Evolutionary conservation across 2,113 vertebrate genomes (phyloP), one percentile per base, ranked within the genome.

Genomic region (Neotragus moschatus): DNA sequence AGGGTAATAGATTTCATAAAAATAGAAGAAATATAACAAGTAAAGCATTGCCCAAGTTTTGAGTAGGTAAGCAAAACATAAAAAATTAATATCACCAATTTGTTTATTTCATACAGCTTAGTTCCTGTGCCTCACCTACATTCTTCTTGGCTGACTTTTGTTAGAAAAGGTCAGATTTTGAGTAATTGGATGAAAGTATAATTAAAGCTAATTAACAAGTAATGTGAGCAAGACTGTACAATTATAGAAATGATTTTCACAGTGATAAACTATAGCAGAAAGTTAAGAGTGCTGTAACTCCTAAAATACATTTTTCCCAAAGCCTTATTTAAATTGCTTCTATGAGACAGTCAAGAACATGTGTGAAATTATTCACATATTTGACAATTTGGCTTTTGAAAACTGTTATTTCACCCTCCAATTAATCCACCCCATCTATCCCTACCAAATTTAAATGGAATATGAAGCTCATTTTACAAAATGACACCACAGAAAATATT

Each of bases 91-190:
- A 47, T 33, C 45, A 3, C 47, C 92, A 88, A 95, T 94, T 90
- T 98, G 84, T 96, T 97, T 98, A 91, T 85, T 97, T 25, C 39
- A 30, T 96, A 51, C 7, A 61, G 17, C 25, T 94, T 94, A 63
- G 75, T 97, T 97, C 93, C 97, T 96, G 25, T 56, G 53, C 70
- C 94, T 84, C 91, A 56, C 86, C 61, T 92, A 88, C 79, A 98
- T 98, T 97, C 95, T 92, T 97, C 94, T 97, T 98, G 90, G 39
- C 73, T 98, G 82, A 93, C 98, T 98, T 98, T 98, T 94, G 97
- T 98, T 95, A 94, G 85, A 97, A 91, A 98, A 98, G 97, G 90
- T 97, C 92, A 98, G 53, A 98, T 98, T 98, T 98, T 99, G 96
- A 99, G 97, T 95, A 98, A 97, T 94, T 97, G 75, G 97, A 97